Base-by-base conservation (phyloP, 2,888 invertebrate species). In the Latrodectus hesperus region DNA sequence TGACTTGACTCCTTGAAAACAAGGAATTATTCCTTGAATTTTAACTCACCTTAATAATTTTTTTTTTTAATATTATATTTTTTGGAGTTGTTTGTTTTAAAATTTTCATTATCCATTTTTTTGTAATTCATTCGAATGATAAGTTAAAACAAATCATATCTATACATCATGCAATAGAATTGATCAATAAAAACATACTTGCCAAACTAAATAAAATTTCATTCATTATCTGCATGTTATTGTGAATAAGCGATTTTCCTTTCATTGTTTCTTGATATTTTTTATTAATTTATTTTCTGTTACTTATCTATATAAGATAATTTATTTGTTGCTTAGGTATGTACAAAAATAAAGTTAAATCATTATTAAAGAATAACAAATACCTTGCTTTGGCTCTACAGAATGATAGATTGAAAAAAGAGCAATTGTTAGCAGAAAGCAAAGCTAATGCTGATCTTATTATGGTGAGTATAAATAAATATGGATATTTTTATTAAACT, bases 381-480 rank as follows among this genome's bases (percentile, higher is more conserved):
- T 22, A 9, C 22, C 72, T 80, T 64, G 80, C 72, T 49, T n/a
- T 51, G 49, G 71, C 80, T 64, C 22, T 80, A 16, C 72, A 80
- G 12, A 52, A 51, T 17, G 10, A 49, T 22, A 26, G 64, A 51
- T 51, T 70, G 2, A 26, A 70, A 49, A 80, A 80, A 80, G 72
- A 80, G 6, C 49, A 72, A 51, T 17, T 79, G 3, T 38, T 71
- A 38, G 38, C 17, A 71, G 60, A 55, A 16, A 71, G 55, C 64
- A 17, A 14, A 64, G 17, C 68, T n/a, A 55, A 55, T 53, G 22
- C 68, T 12, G 49, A 78, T 70, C 26, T 78, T 12, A 78, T 78
- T n/a, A 70, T 53, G 52, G 78, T 78, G 53, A 78, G 78, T 55
- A 17, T 70, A 16, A 64, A 38, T 64, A 9, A 49, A n/a, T 6